These are phyloP conservation scores for Sorex maritimensis DNA, from an alignment of 2,797 vertebrate species.

Conservation along the genomic window DNA sequence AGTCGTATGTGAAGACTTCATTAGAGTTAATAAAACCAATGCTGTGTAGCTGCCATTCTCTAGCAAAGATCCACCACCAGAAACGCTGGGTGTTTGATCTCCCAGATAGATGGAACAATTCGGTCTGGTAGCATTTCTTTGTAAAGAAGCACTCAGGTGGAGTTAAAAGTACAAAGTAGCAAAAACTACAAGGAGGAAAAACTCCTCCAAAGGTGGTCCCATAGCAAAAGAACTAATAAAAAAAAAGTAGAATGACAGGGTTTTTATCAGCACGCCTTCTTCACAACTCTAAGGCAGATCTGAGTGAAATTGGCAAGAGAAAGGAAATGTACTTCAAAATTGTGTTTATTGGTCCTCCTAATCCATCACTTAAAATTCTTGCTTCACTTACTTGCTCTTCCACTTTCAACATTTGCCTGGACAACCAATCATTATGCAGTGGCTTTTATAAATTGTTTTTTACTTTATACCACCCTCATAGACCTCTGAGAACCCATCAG, in stretches of 20 bases:
- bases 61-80: slow-evolving; percentile 7
- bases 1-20: slow-evolving; percentile 64
- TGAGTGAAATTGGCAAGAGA: neutral
- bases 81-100: slow-evolving; percentile 47
- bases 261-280: neutral
- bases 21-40: slow-evolving; percentile 73
- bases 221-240: neutral
- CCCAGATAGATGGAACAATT: slow-evolving; percentile 50
- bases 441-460: slow-evolving; percentile 10
- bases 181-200: neutral
- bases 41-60: neutral
- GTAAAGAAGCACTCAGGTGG: slow-evolving; percentile 15
- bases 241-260: neutral
- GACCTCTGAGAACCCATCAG: neutral
- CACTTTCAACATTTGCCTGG: slow-evolving; percentile 46
- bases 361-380: slow-evolving; percentile 22
- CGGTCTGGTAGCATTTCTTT: slow-evolving; percentile 64
- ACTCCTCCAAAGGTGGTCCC: neutral
- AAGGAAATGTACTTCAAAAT: neutral
- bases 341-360: neutral
- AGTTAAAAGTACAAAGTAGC: slow-evolving; percentile 53
- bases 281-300: neutral
- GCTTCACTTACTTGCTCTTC: slow-evolving; percentile 8
- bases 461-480: neutral
- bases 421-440: neutral